Base-by-base conservation (phyloP, 1,140 invertebrate species). In the Zaprionus davidi region DNA sequence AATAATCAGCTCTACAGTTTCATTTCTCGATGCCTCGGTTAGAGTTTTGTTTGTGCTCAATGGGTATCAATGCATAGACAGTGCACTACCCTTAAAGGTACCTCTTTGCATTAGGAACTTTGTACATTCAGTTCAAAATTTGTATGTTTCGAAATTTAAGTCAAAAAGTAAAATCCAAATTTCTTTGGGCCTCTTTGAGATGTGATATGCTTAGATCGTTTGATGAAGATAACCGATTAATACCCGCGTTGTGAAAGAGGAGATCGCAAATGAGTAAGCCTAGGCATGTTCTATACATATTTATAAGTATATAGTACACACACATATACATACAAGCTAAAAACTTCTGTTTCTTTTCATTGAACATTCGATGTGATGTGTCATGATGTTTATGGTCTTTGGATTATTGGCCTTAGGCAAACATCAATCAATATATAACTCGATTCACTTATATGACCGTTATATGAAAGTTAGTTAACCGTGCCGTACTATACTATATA, bases 401-500 rank as follows among this genome's bases (percentile, higher is more conserved):
- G 31, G 38, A 58, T 36, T 49, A 41, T 57, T 58, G 51, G 58
- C 20, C 56, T 36, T 26, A 28, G 55, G 59, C 53, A 69, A 68
- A 49, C 44, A 15, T 15, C 36, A 38, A 58, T 71, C 59, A 69
- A 63, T 70, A 44, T 12, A 67, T 70, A 65, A 11, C 44, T 60
- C 34, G 65, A 36, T 24, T 55, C 17, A 24, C 51, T 55, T 55
- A n/a, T 55, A 70, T 62, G 59, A 57, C 31, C 55, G 60, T 26
- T 49, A 22, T 64, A 51, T 76, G 63, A 78, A 80, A 70, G 77
- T 59, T 58, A 63, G 51, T 65, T 68, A 20, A 53, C 68, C 2
- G 41, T 17, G 41, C 41, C 6, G 6, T 46, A 46, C 28, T 46
- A 9, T 46, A 46, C 7, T 9, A 7, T 17, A 44, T 17, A 28